Percentiles rank a stretch among this genome's conserved stretches.
Evolutionary conservation across 2,888 invertebrate genomes (phyloP).

Genomic region (Amitus sp.): DNA sequence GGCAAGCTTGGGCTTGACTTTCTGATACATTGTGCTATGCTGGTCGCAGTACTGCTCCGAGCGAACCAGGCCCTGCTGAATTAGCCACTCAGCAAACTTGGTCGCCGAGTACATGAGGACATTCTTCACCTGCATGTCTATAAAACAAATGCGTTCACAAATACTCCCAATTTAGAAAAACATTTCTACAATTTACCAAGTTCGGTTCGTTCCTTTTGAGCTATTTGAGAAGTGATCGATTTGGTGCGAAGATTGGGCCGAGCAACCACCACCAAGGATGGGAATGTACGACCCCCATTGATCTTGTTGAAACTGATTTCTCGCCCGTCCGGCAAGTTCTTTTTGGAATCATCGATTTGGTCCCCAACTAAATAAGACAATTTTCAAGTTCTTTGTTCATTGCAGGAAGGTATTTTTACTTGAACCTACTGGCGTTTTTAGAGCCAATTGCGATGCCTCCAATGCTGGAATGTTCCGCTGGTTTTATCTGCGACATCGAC

Average conservation of each 20-base stretch:
- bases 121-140: conserved; percentile 83
- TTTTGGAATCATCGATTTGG: conserved; percentile 68
- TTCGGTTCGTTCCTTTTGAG: conserved; percentile 62
- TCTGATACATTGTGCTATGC: conserved; percentile 68
- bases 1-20: conserved; percentile 79
- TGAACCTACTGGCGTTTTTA: conserved; percentile 52
- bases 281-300: conserved; percentile 85
- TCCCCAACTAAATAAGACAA: conserved; percentile 49
- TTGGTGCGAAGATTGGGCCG: conserved; percentile 81
- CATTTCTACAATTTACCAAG: conserved; percentile 61
- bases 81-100: conserved; percentile 90
- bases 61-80: conserved; percentile 84
- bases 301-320: conserved; percentile 83
- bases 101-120: conserved; percentile 84
- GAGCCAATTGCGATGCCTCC: conserved; percentile 72
- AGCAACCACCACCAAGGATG: conserved; percentile 85
- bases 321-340: conserved; percentile 74
- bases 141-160: too few species aligned
- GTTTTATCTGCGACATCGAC: conserved; percentile 66
- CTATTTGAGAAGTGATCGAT: conserved; percentile 65
- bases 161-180: too few species aligned
- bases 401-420: too few species aligned
- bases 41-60: conserved; percentile 82
- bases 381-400: not conserved
- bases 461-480: conserved; percentile 78